A percentile compares a stretch with the other conserved stretches of the same genome.
Evolutionary conservation across 2,113 vertebrate species (phyloP).

Genomic region (Morone chrysops): DNA sequence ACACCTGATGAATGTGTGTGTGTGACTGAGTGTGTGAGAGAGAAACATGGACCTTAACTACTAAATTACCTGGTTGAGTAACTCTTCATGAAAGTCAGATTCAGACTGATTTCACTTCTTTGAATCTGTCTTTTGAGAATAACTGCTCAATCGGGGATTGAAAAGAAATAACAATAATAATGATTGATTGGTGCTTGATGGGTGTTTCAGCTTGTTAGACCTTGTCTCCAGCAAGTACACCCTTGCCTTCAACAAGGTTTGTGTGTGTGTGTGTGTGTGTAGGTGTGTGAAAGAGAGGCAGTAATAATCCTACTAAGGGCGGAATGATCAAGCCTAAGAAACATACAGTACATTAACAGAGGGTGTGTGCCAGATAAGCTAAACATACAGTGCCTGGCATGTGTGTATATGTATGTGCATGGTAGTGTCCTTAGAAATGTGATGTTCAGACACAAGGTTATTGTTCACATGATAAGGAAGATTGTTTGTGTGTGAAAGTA

Average conservation of each 20-base stretch:
- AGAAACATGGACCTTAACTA: background rate
- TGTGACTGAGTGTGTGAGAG: background rate
- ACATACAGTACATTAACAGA: no score
- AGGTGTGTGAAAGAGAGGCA: no score
- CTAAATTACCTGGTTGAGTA: background rate
- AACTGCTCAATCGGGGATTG: background rate
- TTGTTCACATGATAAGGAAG: background rate
- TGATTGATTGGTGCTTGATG: background rate
- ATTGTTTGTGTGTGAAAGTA: background rate
- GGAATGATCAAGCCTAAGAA: no score
- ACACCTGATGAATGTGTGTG: conserved; percentile 17
- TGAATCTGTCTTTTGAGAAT: background rate
- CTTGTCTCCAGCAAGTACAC: background rate
- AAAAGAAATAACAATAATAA: background rate
- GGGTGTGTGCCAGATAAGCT: background rate
- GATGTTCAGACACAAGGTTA: background rate
- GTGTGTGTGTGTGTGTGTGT: no score
- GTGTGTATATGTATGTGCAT: background rate
- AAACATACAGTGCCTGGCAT: background rate
- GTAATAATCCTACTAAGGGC: no score
- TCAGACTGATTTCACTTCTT: background rate
- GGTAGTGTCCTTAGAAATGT: background rate
- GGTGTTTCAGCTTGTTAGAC: background rate
- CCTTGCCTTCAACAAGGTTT: background rate
- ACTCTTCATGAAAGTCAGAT: conserved; percentile 8